phyloP scores from a whole-genome alignment of 2,113 vertebrate species.

The Oreochromis aureus region DNA sequence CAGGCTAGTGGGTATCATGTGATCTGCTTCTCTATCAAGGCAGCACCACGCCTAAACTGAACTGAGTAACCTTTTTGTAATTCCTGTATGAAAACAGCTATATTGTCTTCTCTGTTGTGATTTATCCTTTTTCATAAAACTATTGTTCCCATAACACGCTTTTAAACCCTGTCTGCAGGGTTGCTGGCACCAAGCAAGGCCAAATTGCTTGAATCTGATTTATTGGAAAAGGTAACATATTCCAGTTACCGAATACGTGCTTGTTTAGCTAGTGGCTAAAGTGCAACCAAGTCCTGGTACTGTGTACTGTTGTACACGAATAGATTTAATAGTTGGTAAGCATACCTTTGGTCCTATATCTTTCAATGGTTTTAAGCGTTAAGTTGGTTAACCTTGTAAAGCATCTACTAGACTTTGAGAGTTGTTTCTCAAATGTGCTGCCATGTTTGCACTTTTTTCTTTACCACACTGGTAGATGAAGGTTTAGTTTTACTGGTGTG shows the following conservation, averaged over 20 bases:
- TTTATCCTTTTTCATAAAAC: neutral
- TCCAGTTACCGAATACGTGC: neutral
- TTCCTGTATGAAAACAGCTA: neutral
- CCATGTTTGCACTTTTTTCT: neutral
- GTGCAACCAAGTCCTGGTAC: neutral
- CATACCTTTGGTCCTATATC: accelerated
- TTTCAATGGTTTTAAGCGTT: neutral
- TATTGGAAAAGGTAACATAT: neutral
- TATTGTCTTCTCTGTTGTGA: neutral
- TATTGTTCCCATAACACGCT: neutral
- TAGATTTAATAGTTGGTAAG: neutral
- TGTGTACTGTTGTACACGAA: neutral
- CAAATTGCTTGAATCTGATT: neutral
- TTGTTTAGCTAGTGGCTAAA: neutral
- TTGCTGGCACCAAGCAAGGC: neutral
- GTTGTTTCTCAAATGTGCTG: neutral
- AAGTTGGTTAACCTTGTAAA: neutral
- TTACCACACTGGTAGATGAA: neutral
- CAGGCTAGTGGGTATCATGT: neutral
- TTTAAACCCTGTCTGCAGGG: neutral
- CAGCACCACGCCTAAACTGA: neutral
- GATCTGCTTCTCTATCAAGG: neutral
- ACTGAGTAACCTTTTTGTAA: neutral
- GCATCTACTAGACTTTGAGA: neutral
- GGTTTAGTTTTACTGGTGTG: neutral